Evolutionary conservation across 2,113 vertebrate genomes (phyloP).

Genomic region (Pseudopodoces humilis): DNA sequence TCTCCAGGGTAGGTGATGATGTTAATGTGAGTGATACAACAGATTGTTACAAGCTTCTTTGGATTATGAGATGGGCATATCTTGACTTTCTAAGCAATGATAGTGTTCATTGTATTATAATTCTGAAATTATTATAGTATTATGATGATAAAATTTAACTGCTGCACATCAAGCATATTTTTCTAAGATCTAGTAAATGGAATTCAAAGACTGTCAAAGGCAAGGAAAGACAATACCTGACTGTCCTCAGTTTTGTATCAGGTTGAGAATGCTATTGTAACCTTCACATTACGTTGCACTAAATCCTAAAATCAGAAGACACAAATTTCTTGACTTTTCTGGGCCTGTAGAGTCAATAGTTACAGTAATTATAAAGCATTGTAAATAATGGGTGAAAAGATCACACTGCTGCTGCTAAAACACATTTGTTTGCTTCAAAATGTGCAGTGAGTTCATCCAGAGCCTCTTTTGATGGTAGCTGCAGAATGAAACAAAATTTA

Average conservation of each 20-base stretch:
- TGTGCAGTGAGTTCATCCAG: neutral
- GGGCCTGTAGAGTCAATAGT: neutral
- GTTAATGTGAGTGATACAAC: conserved; percentile 32
- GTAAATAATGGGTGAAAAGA: neutral
- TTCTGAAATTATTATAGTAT: neutral
- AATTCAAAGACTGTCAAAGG: conserved; percentile 2
- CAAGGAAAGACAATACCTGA: conserved; percentile 10
- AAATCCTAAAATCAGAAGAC: neutral
- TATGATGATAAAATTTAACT: neutral
- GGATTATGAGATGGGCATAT: conserved; percentile 12
- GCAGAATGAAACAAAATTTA: neutral
- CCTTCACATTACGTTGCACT: neutral
- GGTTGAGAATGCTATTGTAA: neutral
- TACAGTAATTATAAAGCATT: neutral
- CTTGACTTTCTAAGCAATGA: conserved; percentile 20
- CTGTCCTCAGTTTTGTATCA: neutral
- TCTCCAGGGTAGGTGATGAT: conserved; percentile 2
- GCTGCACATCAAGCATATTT: neutral
- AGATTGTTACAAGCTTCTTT: conserved; percentile 41
- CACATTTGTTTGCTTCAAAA: neutral
- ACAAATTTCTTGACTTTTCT: neutral
- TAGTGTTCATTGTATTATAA: neutral
- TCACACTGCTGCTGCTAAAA: neutral
- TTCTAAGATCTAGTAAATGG: neutral
- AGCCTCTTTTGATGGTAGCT: neutral